Evolutionary conservation across 2,888 invertebrate species (phyloP).

Genomic region (Tridacna gigas): DNA sequence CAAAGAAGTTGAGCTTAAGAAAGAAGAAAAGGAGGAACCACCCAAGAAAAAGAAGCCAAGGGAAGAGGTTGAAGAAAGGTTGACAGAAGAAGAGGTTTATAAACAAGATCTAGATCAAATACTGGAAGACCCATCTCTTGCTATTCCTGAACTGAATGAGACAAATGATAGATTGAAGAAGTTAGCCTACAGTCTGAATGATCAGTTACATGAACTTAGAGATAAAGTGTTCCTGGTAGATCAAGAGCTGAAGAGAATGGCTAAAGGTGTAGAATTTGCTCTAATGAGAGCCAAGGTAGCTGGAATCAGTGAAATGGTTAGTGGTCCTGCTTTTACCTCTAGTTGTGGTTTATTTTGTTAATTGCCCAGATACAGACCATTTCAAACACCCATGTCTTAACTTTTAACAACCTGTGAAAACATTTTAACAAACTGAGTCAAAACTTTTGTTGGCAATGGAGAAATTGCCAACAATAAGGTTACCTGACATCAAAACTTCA

Average conservation of each 20-base stretch:
- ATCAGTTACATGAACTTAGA: conserved; percentile 66
- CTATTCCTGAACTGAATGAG: conserved; percentile 53
- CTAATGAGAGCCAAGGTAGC: conserved; percentile 64
- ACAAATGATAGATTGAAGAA: conserved; percentile 66
- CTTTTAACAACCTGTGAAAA: too few species aligned
- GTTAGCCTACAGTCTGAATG: conserved; percentile 67
- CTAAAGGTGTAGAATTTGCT: conserved; percentile 72
- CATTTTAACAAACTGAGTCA: too few species aligned
- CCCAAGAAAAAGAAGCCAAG: conserved; percentile 32
- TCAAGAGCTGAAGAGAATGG: conserved; percentile 71
- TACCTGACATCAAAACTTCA: too few species aligned
- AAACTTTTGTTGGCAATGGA: too few species aligned
- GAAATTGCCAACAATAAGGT: too few species aligned
- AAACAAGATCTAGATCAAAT: conserved; percentile 58
- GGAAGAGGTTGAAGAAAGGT: conserved; percentile 46
- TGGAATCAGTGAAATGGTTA: conserved; percentile 70
- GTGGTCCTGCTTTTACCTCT: conserved; percentile 32
- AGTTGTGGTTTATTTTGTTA: neutral
- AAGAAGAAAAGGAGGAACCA: conserved; percentile 29
- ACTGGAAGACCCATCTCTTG: conserved; percentile 29
- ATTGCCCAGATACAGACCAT: too few species aligned
- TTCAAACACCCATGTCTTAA: too few species aligned
- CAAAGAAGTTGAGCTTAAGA: conserved; percentile 21
- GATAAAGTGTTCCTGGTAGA: conserved; percentile 71
- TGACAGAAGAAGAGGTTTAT: conserved; percentile 57